A percentile compares a stretch with the other conserved stretches of the same genome.
These are phyloP conservation scores for Drosophila buzzatii DNA, from an alignment of 2,888 invertebrate species.

Conservation along the genomic window DNA sequence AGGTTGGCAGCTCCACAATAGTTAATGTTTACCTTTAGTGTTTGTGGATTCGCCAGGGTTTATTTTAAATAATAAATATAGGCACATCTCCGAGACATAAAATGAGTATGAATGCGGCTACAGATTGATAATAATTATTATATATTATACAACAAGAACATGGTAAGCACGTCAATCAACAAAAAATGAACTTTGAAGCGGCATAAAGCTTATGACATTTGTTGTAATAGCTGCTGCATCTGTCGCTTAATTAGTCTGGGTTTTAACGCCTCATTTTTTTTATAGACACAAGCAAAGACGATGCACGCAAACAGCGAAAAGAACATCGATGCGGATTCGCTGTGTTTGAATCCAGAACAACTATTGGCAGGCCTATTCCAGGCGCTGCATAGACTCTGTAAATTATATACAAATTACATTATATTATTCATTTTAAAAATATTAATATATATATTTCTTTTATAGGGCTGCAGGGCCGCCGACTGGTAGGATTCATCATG, in stretches of 20 bases:
- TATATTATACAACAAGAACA: conserved; percentile 20
- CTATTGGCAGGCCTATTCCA: conserved; percentile 30
- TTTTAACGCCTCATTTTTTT: conserved; percentile 11
- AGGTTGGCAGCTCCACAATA: conserved; percentile 41
- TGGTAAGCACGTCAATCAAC: conserved; percentile 37
- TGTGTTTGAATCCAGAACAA: conserved; percentile 34
- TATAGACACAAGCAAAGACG: conserved; percentile 33
- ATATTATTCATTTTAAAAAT: too few species aligned
- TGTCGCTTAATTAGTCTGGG: conserved; percentile 23
- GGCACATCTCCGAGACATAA: background rate
- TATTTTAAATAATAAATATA: conserved; percentile 5
- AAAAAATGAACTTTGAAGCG: background rate
- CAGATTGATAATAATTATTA: conserved; percentile 9
- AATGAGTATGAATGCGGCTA: conserved; percentile 13
- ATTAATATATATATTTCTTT: background rate
- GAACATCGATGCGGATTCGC: background rate
- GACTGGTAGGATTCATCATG: conserved; percentile 51
- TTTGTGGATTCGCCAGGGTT: conserved; percentile 16
- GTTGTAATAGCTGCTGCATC: conserved; percentile 4
- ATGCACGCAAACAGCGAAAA: conserved; percentile 15
- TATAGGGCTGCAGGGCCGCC: conserved; percentile 65
- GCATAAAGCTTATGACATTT: conserved; percentile 35
- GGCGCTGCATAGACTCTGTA: conserved; percentile 47
- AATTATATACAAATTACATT: conserved; percentile 1
- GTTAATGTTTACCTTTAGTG: conserved; percentile 38